These are phyloP conservation scores for Gryllus longicercus DNA, from an alignment of 2,888 invertebrate species.

Conservation along the genomic window DNA sequence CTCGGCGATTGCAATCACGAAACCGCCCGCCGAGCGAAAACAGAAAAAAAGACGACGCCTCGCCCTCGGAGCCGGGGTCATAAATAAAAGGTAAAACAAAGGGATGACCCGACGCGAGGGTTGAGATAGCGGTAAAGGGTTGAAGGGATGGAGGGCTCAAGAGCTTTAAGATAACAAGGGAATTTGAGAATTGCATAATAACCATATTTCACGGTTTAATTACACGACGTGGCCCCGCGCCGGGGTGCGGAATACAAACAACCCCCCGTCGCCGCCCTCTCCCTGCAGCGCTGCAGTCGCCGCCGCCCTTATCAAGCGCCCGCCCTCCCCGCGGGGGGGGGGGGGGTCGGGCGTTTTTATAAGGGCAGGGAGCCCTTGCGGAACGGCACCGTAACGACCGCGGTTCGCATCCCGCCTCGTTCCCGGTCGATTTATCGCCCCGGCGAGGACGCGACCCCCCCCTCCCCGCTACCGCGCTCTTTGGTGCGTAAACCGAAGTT, in stretches of 20 bases:
- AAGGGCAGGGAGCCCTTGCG: background rate
- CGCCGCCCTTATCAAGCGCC: background rate
- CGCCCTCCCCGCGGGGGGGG: background rate
- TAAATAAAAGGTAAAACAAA: conserved; percentile 25
- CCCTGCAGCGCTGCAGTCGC: background rate
- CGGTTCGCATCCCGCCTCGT: conserved; percentile 1
- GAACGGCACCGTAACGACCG: background rate
- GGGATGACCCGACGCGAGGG: conserved; percentile 23
- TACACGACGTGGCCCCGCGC: conserved; percentile 23
- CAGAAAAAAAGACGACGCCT: conserved; percentile 21
- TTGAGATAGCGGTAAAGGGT: conserved; percentile 19
- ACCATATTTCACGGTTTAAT: conserved; percentile 35
- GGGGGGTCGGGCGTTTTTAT: background rate
- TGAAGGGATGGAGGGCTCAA: conserved; percentile 21
- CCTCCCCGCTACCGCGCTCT: no score
- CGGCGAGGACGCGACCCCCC: background rate
- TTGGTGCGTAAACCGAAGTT: no score
- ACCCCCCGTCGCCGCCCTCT: conserved; percentile 19
- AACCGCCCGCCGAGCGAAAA: conserved; percentile 17
- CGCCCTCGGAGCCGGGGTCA: conserved; percentile 22
- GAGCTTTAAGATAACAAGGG: conserved; percentile 32
- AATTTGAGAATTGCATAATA: conserved; percentile 34
- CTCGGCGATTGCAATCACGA: conserved; percentile 26
- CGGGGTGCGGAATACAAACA: conserved; percentile 22
- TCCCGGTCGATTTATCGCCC: background rate